These are phyloP conservation scores for Schlechtendalia chinensis DNA, from an alignment of 1,140 invertebrate genomes.

Conservation along the genomic window DNA sequence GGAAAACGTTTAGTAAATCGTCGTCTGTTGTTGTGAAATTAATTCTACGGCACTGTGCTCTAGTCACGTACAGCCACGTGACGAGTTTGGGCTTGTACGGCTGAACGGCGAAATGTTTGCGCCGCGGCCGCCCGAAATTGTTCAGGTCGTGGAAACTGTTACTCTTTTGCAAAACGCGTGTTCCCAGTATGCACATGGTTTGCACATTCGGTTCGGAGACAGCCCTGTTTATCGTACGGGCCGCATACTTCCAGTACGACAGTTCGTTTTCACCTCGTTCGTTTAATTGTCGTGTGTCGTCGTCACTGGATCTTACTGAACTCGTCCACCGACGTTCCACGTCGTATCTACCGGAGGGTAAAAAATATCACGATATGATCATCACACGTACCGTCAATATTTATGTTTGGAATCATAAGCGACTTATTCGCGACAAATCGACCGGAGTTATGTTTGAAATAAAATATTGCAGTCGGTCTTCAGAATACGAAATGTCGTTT, in stretches of 20 bases:
- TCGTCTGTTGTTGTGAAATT: constrained; percentile 13
- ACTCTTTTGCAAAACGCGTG: neutral
- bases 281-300: neutral
- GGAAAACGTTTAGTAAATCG: neutral
- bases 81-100: neutral
- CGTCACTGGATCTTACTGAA: neutral
- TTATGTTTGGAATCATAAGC: neutral
- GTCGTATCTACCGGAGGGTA: neutral
- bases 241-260: constrained; percentile 25
- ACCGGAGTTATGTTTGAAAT: too few species aligned
- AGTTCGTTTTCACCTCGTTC: neutral
- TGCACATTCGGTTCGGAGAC: constrained; percentile 25
- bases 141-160: constrained; percentile 27
- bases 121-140: neutral
- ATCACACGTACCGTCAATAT: too few species aligned
- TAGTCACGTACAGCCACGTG: constrained; percentile 32
- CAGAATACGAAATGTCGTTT: too few species aligned
- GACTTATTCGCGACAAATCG: too few species aligned
- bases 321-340: constrained; percentile 3
- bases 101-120: neutral
- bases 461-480: too few species aligned
- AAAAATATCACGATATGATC: too few species aligned
- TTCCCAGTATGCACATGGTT: neutral
- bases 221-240: neutral
- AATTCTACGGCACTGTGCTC: neutral